Conservation (phyloP, 2,888 invertebrate species). For the Rhabditoides inermis region DNA sequence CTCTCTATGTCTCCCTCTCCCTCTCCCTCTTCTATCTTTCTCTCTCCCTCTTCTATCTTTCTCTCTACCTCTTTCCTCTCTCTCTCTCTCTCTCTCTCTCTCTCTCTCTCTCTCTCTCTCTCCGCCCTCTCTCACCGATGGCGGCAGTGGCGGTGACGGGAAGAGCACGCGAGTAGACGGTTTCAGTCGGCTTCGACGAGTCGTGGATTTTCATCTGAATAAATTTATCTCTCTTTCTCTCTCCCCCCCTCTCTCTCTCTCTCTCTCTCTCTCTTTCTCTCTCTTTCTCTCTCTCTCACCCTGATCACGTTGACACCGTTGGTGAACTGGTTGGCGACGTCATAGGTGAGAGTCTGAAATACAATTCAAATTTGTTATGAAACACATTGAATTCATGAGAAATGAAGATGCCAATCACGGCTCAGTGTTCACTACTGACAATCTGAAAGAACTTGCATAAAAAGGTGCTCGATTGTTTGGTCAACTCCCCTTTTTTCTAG, state of each 20-base stretch:
- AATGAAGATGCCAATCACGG: too few relatives aligned
- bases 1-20: not conserved
- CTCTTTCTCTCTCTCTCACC: not conserved
- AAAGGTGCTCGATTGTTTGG: too few relatives aligned
- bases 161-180: conserved; percentile 4
- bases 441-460: too few relatives aligned
- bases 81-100: conserved; percentile 2
- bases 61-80: not conserved
- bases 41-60: not conserved
- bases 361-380: too few relatives aligned
- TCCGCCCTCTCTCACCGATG: conserved; percentile 5
- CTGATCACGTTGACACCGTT: too few relatives aligned
- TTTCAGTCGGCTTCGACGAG: too few relatives aligned
- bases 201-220: too few relatives aligned
- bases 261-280: conserved; percentile 5
- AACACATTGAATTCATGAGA: too few relatives aligned
- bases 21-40: not conserved
- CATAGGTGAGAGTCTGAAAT: too few relatives aligned
- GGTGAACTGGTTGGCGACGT: too few relatives aligned
- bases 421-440: too few relatives aligned
- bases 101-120: conserved; percentile 2
- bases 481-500: too few relatives aligned
- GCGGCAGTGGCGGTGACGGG: conserved; percentile 10
- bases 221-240: conserved; percentile 13
- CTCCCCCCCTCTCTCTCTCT: conserved; percentile 12